Base-by-base conservation (phyloP, 2,797 vertebrate genomes). In the Falco rusticolus region DNA sequence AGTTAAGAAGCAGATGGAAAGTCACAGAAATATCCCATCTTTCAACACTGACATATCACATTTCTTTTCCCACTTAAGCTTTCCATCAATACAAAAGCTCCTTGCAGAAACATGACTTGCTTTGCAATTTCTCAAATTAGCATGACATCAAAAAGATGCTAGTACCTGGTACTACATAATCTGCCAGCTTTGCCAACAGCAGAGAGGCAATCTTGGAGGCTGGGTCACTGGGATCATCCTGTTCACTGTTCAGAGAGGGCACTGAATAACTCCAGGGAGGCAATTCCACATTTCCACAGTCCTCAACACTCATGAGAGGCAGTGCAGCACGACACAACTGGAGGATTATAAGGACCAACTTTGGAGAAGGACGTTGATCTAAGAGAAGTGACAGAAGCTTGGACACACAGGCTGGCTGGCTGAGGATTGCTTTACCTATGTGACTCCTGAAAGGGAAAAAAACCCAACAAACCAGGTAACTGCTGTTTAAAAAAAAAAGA, bases 261-360 rank as follows among this genome's bases (percentile, higher is more conserved):
- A 99, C 99, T 1, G 99, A 99, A 97, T 99, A 99, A 96, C 99
- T 99, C 99, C 99, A 99, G 4, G 99, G 99, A 1, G 99, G 99
- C 81, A 99, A 97, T 16, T 99, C 99, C 90, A 99, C 99, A 0
- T 99, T 99, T 22, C 99, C 99, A 96, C 99, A 99, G 96, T 99
- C 99, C 96, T 99, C 99, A 43, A 99, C 99, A 3, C 99, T 99
- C 99, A 99, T 99, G 72, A 99, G 99, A 13, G 99, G 99, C 90
- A 99, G 98, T 0, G 99, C 99, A 9, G 99, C 99, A 50, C 99
- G 99, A 94, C 99, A 99, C 47, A 99, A 82, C 97, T 99, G 99
- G 57, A 99, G 98, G 92, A 99, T 99, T 95, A 99, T 99, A 50
- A 99, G 99, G n/a, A 99, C 99, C 95, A 99, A 96, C 97, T 99